Percentiles rank a stretch among this genome's conserved stretches.
phyloP scores from a whole-genome alignment of 23 tunicate species.

The Diplosoma virens region DNA sequence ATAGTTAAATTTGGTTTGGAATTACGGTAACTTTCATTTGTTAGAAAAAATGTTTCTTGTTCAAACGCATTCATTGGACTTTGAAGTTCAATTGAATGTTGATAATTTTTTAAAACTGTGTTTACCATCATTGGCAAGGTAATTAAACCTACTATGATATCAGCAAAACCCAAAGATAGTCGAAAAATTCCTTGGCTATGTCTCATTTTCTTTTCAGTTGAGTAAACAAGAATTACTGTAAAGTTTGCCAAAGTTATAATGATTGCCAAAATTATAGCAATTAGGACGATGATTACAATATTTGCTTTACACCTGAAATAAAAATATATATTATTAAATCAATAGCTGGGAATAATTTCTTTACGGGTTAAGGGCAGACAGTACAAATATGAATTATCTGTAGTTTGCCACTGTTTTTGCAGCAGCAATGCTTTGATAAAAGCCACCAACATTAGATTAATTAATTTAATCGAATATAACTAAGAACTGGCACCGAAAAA shows the following conservation, averaged over 20 bases:
- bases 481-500: no score
- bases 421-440: no score
- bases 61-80: background rate
- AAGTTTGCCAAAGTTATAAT: background rate
- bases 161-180: slow-evolving; percentile 17
- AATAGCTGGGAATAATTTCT: no score
- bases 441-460: no score
- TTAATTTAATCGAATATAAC: no score
- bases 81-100: background rate
- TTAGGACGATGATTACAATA: slow-evolving; percentile 29
- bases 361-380: no score
- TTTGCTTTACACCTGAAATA: slow-evolving; percentile 49
- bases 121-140: slow-evolving; percentile 3
- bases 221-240: slow-evolving; percentile 21
- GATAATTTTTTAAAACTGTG: background rate
- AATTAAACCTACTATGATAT: slow-evolving; percentile 8
- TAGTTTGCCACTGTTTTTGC: no score
- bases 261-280: background rate
- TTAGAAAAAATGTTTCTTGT: background rate
- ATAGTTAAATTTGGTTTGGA: background rate
- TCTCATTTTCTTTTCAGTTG: background rate
- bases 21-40: background rate
- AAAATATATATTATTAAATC: no score
- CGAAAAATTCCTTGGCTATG: slow-evolving; percentile 33
- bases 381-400: no score